phyloP scores from a whole-genome alignment of 2,888 invertebrate genomes.

The Tetramorium bicarinatum region DNA sequence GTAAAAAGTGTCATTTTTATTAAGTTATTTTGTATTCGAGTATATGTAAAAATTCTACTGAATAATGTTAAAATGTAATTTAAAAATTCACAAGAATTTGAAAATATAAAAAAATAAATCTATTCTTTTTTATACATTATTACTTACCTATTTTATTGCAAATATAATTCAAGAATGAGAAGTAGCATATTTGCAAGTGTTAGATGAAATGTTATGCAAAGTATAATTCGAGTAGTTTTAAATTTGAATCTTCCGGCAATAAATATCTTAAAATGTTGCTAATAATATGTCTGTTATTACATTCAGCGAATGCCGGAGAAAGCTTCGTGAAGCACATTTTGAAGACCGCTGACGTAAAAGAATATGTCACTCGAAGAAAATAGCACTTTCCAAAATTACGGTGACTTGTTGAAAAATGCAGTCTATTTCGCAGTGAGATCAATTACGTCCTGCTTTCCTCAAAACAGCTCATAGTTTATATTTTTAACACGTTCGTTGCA shows the following conservation, averaged over 20 bases:
- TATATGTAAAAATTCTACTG: neutral
- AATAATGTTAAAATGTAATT: neutral
- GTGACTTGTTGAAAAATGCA: slow-evolving; percentile 32
- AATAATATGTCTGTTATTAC: slow-evolving; percentile 10
- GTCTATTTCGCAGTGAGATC: neutral
- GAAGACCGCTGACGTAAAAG: neutral
- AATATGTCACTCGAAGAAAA: slow-evolving; percentile 15
- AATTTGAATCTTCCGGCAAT: neutral
- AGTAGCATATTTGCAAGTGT: neutral
- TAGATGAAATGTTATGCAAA: neutral
- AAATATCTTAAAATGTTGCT: slow-evolving; percentile 1
- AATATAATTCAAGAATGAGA: neutral
- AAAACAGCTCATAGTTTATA: neutral
- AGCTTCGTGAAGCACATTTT: neutral
- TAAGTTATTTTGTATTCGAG: neutral
- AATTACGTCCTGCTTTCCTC: neutral
- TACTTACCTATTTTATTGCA: neutral
- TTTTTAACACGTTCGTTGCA: slow-evolving; percentile 21
- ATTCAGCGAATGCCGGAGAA: too few species aligned
- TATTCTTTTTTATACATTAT: neutral
- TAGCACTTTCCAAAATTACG: slow-evolving; percentile 32
- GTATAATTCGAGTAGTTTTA: neutral
- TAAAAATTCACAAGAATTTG: neutral
- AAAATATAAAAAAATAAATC: neutral
- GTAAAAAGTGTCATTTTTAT: neutral